phyloP scores from a whole-genome alignment of 2,113 vertebrate genomes.

The Grallaria varia region DNA sequence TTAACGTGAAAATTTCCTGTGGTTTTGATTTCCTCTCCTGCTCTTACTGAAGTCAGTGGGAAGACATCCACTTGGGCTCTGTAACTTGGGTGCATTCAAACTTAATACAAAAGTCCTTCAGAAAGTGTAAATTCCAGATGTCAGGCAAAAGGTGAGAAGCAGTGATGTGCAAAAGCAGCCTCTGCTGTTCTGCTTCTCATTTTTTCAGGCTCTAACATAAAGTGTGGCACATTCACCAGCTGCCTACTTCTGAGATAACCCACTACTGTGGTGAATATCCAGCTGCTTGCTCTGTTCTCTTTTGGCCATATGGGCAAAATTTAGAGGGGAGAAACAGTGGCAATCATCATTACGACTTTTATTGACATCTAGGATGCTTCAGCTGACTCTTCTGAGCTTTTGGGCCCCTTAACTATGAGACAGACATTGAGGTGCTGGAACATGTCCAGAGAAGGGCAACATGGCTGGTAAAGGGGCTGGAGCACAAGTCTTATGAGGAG shows the following conservation, averaged over 20 bases:
- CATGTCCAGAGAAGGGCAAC: background rate
- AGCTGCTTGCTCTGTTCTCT: background rate
- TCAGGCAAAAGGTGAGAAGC: background rate
- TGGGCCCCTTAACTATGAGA: background rate
- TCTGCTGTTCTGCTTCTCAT: background rate
- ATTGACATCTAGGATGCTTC: background rate
- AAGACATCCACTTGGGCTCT: background rate
- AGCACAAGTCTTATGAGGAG: background rate
- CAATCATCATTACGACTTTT: background rate
- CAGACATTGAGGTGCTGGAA: background rate
- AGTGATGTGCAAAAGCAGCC: background rate
- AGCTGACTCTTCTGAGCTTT: background rate
- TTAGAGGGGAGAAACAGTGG: background rate
- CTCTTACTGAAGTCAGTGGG: background rate
- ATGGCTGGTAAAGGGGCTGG: background rate
- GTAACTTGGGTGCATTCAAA: background rate
- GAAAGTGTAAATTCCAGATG: background rate
- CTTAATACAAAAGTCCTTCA: background rate
- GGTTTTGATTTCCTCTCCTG: background rate
- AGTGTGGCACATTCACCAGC: background rate
- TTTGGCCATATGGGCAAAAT: background rate
- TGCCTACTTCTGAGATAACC: background rate
- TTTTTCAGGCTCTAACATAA: background rate
- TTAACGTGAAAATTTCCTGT: conserved; percentile 40
- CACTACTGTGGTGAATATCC: background rate